Evolutionary conservation across 2,888 invertebrate genomes (phyloP).

Genomic region (Apoderus coryli): DNA sequence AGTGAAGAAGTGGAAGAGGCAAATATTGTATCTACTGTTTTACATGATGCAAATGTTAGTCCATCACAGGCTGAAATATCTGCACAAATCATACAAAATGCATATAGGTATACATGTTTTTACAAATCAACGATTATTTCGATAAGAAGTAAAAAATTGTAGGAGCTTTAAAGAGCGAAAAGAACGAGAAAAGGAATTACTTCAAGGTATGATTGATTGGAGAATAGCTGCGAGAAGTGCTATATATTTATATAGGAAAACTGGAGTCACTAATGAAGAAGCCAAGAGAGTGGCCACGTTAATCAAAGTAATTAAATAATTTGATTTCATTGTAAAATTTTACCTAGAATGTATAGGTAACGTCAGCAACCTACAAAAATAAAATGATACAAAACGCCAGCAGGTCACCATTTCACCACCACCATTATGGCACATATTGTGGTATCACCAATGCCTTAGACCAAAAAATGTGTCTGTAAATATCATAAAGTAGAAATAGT

Average conservation of each 20-base stretch:
- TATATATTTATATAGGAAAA: constrained; percentile 27
- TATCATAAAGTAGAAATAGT: no score
- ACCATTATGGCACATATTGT: no score
- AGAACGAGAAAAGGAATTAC: constrained; percentile 22
- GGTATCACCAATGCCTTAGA: no score
- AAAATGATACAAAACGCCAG: no score
- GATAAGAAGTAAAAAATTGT: not conserved
- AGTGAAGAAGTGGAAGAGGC: constrained; percentile 20
- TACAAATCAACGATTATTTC: not conserved
- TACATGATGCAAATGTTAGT: constrained; percentile 20
- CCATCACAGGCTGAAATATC: constrained; percentile 26
- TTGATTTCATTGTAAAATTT: constrained; percentile 1
- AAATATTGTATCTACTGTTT: constrained; percentile 21
- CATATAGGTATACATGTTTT: constrained; percentile 18
- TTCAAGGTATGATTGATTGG: constrained; percentile 31
- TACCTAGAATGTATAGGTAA: no score
- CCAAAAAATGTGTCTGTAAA: no score
- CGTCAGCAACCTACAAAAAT: no score
- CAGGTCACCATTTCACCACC: no score
- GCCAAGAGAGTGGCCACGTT: constrained; percentile 30
- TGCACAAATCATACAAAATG: constrained; percentile 27
- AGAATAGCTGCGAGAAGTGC: constrained; percentile 30
- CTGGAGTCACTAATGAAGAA: constrained; percentile 29
- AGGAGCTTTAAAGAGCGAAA: constrained; percentile 23
- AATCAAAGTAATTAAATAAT: constrained; percentile 24